Base-by-base conservation (phyloP, 1,140 invertebrate genomes). In the Zaprionus kolodkinae region DNA sequence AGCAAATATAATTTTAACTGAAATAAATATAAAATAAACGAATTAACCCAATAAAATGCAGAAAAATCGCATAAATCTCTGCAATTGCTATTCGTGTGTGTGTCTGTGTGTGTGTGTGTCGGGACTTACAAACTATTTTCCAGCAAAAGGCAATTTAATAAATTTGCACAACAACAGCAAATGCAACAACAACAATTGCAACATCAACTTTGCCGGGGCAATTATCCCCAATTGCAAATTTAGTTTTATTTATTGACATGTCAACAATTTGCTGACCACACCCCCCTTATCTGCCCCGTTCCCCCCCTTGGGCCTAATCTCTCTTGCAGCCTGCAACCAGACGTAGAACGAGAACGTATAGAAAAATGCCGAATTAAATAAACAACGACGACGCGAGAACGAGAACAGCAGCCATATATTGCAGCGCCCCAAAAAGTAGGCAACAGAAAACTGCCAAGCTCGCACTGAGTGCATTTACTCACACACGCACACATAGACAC, bases 121-220 rank as follows among this genome's bases (percentile, higher is more conserved):
- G 67, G 83, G 27, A 30, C 65, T 77, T 74, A 79, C 79, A 74
- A 78, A 88, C 33, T 45, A 48, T 87, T 78, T 60, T 54, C 66
- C 72, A 74, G 76, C 70, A 40, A 87, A 88, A 88, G 77, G 84
- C 83, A 87, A 87, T 87, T 88, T 88, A 87, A 87, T 87, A 72
- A 88, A 88, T 87, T 87, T 87, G 43, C 35, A 45, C 15, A 35
- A 40, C 30, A 67, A 33, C 67, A 63, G 36, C 54, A 56, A 38
- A 50, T 55, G 54, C 77, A 70, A 66, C 59, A 40, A 63, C 50
- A n/a, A 15, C 55, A n/a, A 60, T 45, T 33, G 10, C 35, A 62
- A 21, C 21, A 21, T 21, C 21, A 21, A 21, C 21, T 21, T 62
- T 62, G 65, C 57, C 56, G 71, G 38, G 36, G 72, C 60, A 77